Base-by-base conservation (phyloP, 2,113 vertebrate genomes). In the Danio rerio region DNA sequence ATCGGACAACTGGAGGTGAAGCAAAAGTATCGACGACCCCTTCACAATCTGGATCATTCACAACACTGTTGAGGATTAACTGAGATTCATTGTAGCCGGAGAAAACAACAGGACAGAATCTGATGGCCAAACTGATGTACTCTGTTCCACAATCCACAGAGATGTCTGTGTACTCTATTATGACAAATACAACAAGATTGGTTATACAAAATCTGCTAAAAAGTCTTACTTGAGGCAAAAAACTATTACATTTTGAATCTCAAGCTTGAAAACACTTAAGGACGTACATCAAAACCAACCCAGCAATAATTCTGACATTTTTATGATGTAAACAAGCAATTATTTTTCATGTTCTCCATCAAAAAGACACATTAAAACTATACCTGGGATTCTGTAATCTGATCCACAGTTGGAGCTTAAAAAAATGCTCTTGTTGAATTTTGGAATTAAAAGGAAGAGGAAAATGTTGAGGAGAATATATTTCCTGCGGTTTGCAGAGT, bases 21-120 rank as follows among this genome's bases (percentile, higher is more conserved):
- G 74, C 78, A 0, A 74, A 78, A 16, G 65, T 74, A 8, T 92
- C 91, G 59, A 92, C 0, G 7, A 45, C 88, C 21, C 90, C 92
- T 66, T 81, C 78, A 66, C 93, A 94, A 0, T n/a, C 59, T 0
- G 82, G 71, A 9, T 90, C 78, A 11, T 72, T 15, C 2, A 63
- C 80, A 8, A 87, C 62, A 8, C 81, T 20, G 77, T 94, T 94
- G 70, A 93, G 82, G 49, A 84, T 85, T 50, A 94, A 88, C 11
- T 87, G 72, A 9, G 87, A 87, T 68, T 93, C 89, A 9, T 93
- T 94, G 87, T 91, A 93, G 81, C 93, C 93, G 0, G 87, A 86
- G 83, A 87, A 92, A 62, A 90, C 56, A 1, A 89, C 89, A 21
- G 93, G 93, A 55, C 93, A 94, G 70, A 91, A 55, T 20, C 83